Percentiles rank a stretch among this genome's conserved stretches.
phyloP scores from a whole-genome alignment of 1,140 invertebrate species.

The Neocloeon triangulifer region DNA sequence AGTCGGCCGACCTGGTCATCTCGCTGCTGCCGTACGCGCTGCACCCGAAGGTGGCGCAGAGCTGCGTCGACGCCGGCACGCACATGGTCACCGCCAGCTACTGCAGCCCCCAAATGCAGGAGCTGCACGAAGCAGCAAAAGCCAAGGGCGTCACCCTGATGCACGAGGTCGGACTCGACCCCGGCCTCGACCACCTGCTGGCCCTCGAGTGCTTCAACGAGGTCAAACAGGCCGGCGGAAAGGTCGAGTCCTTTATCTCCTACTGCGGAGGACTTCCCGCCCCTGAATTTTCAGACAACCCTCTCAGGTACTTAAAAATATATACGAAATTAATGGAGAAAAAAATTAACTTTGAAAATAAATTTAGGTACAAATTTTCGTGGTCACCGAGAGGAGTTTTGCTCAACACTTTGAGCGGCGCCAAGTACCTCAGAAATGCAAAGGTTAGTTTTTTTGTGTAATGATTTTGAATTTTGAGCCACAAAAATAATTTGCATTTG shows the following conservation, averaged over 20 bases:
- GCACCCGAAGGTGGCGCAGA: conserved; percentile 63
- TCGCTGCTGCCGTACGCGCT: conserved; percentile 83
- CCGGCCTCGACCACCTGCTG: conserved; percentile 92
- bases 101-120: conserved; percentile 57
- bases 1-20: conserved; percentile 55
- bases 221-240: conserved; percentile 49
- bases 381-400: conserved; percentile 87
- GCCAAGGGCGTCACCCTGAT: conserved; percentile 14
- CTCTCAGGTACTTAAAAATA: conserved; percentile 26
- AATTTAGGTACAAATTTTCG: conserved; percentile 79
- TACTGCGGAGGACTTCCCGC: conserved; percentile 94
- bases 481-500: neutral
- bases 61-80: conserved; percentile 62
- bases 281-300: conserved; percentile 84
- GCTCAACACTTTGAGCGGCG: conserved; percentile 66
- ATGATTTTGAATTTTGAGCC: conserved; percentile 1
- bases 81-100: conserved; percentile 97
- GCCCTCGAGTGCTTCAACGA: conserved; percentile 95
- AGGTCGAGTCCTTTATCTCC: conserved; percentile 83
- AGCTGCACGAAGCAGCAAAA: conserved; percentile 38
- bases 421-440: conserved; percentile 68
- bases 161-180: conserved; percentile 68
- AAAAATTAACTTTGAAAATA: too few relatives aligned
- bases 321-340: neutral
- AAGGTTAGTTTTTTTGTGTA: too few relatives aligned